A percentile compares a stretch with the other conserved stretches of the same genome.
Conservation (phyloP, 2,888 invertebrate genomes). For the Agonopterix heracliana region DNA sequence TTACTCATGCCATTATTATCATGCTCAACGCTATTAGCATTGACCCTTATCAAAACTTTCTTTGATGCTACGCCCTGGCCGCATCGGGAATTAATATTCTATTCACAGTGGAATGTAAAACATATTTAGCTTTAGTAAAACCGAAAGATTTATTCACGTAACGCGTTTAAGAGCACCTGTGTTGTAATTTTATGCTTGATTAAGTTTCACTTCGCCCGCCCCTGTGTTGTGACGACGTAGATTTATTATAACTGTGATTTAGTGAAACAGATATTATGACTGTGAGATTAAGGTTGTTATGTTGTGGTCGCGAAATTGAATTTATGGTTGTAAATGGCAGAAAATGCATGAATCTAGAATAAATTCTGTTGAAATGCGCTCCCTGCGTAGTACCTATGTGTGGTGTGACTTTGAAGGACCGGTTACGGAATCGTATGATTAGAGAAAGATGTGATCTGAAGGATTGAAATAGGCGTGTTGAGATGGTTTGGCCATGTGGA, state of each 20-base stretch:
- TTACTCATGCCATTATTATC: constrained; percentile 27
- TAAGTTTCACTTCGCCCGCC: neutral
- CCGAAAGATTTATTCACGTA: neutral
- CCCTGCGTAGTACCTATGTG: no score
- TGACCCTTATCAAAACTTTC: constrained; percentile 54
- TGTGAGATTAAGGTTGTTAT: neutral
- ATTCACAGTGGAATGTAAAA: neutral
- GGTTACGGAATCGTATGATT: no score
- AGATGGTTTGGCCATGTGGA: no score
- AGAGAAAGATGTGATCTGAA: no score
- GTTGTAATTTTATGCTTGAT: neutral
- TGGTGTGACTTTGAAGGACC: no score
- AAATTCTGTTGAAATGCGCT: no score
- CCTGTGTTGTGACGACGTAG: neutral
- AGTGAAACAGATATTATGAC: neutral
- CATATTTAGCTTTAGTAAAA: neutral
- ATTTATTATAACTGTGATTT: no score
- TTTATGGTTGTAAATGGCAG: no score
- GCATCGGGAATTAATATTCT: constrained; percentile 20
- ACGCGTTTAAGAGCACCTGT: neutral
- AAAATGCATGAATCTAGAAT: no score
- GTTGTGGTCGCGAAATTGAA: no score
- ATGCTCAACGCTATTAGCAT: constrained; percentile 31
- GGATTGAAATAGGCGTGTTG: no score
- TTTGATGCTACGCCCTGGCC: constrained; percentile 33